Base-by-base conservation (phyloP, 2,888 invertebrate species). In the Oxycera nigricornis region DNA sequence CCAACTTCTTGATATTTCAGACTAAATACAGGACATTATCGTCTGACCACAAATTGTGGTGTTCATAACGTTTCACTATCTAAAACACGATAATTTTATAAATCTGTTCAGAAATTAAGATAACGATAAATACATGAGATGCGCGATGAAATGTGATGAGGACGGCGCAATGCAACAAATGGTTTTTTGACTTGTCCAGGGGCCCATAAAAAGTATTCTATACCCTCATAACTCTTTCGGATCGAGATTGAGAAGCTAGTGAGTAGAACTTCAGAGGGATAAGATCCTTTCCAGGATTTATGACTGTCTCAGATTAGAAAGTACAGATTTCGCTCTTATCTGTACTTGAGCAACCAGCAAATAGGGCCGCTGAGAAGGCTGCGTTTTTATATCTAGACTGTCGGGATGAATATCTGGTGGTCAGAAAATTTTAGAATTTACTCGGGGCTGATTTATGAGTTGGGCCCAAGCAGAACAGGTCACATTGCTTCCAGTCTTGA, bases 201-300 rank as follows among this genome's bases (percentile, higher is more conserved):
- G 6, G 50, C 50, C 31, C 70, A 70, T 70, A 70, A 70, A 70
- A 70, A 31, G 52, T 70, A 52, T 52, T 70, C 52, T n/a, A 22
- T 70, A 70, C 70, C 70, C 70, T 70, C 70, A 70, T 70, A 70
- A 70, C 70, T 70, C 70, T 70, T 70, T 70, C 52, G 20, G 17
- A 52, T 52, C 52, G 14, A 22, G 22, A n/a, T n/a, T n/a, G 11
- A 30, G 52, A 70, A 30, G 31, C 20, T 31, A n/a, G n/a, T n/a
- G n/a, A 22, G 17, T 28, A 24, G 14, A 52, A 17, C 14, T 52
- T 68, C 31, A 1, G 50, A 28, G 52, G 31, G 55, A 70, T 20
- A 46, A 46, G 68, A 50, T 68, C 68, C 68, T 68, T 68, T 68
- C 35, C 30, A 20, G 70, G 70, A 52, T 70, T 52, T 70, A 70